Evolutionary conservation across 1,140 invertebrate species (phyloP).

Genomic region (Conus betulinus): DNA sequence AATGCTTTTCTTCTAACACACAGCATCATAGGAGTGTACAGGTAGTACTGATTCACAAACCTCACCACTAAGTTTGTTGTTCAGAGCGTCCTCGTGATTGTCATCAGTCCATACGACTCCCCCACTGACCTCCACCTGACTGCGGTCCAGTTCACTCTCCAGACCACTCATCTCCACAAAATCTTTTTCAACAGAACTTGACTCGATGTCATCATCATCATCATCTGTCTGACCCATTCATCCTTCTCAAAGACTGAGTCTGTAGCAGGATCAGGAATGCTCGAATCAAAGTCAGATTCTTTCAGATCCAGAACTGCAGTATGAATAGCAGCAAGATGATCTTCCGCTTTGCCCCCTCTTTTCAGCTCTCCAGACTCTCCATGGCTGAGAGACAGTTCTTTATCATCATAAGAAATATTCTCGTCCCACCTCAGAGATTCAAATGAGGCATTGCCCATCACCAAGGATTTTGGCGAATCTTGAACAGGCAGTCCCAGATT

Average conservation of each 20-base stretch:
- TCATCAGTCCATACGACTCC: constrained; percentile 15
- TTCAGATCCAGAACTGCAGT: not conserved
- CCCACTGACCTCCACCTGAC: constrained; percentile 21
- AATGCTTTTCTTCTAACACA: not conserved
- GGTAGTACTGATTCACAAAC: not conserved
- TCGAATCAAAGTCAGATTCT: constrained; percentile 12
- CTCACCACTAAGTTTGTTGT: not conserved
- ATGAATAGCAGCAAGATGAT: not conserved
- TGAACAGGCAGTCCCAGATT: not conserved
- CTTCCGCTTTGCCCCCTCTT: not conserved
- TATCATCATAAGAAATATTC: constrained; percentile 3
- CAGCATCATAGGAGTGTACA: not conserved
- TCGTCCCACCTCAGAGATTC: constrained; percentile 10
- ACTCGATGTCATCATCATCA: not conserved
- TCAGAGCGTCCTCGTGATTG: not conserved
- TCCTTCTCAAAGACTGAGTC: not conserved
- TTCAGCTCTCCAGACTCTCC: not conserved
- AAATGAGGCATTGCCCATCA: constrained; percentile 13
- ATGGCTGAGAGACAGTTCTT: not conserved
- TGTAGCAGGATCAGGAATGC: not conserved
- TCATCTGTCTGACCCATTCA: not conserved
- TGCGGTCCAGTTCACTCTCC: constrained; percentile 14
- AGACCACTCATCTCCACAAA: not conserved
- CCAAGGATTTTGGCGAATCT: not conserved
- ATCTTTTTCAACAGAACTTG: constrained; percentile 13